A percentile compares a stretch with the other conserved stretches of the same genome.
phyloP scores from a whole-genome alignment of 2,888 invertebrate species.

The Barypeithes pellucidus region DNA sequence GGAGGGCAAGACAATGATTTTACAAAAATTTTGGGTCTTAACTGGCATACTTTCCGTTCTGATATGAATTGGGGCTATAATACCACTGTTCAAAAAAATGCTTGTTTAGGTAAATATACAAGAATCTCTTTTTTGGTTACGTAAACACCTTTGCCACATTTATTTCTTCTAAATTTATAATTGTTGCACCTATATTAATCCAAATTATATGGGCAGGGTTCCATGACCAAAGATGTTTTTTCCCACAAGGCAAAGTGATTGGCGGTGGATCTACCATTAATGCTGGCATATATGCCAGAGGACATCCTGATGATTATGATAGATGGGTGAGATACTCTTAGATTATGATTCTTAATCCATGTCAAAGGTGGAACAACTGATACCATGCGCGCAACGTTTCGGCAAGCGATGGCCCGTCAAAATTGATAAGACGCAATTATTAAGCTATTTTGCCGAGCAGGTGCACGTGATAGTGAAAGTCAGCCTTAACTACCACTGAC shows the following conservation, averaged over 20 bases:
- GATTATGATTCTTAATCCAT: background rate
- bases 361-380: no score
- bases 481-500: no score
- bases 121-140: no score
- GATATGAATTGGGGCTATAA: conserved; percentile 54
- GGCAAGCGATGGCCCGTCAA: no score
- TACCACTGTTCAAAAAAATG: conserved; percentile 52
- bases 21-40: conserved; percentile 54
- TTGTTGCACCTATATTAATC: no score
- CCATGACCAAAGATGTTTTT: conserved; percentile 74
- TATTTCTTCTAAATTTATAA: no score
- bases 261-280: conserved; percentile 89
- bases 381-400: no score
- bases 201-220: no score
- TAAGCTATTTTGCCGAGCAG: no score
- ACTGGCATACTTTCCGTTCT: conserved; percentile 15
- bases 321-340: conserved; percentile 79
- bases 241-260: conserved; percentile 75
- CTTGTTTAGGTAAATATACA: conserved; percentile 53
- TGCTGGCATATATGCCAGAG: conserved; percentile 89
- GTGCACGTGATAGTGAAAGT: no score
- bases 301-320: conserved; percentile 87
- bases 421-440: no score
- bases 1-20: conserved; percentile 53
- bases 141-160: no score